phyloP scores from a whole-genome alignment of 1,140 invertebrate genomes.

The Calliphora vicina region DNA sequence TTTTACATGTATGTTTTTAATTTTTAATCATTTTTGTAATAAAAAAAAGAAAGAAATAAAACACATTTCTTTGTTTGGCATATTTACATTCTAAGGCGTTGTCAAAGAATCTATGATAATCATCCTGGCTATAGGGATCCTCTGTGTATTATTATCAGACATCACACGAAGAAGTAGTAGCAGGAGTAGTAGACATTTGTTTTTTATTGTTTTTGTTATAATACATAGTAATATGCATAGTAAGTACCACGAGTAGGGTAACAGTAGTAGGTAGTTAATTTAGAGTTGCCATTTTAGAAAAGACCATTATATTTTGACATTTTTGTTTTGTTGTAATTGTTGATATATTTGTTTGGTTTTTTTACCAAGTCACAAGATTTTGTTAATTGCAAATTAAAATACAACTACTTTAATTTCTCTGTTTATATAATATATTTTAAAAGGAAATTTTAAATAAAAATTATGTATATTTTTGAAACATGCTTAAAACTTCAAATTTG shows the following conservation, averaged over 20 bases:
- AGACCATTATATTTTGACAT: neutral
- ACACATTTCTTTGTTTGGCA: conserved; percentile 59
- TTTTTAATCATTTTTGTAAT: neutral
- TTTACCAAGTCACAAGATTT: no score
- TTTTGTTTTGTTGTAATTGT: neutral
- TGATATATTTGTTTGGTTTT: neutral
- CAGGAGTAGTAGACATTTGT: neutral
- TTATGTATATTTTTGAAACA: neutral
- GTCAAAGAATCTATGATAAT: conserved; percentile 80
- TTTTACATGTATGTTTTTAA: neutral
- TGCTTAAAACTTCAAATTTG: no score
- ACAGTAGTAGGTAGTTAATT: conserved; percentile 9
- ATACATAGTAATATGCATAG: no score
- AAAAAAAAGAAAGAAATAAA: no score
- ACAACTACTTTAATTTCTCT: neutral
- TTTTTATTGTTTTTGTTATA: no score
- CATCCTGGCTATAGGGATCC: conserved; percentile 70
- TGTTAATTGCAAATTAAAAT: neutral
- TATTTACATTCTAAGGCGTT: conserved; percentile 78
- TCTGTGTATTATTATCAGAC: conserved; percentile 39
- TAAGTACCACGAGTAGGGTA: conserved; percentile 1
- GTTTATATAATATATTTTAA: no score
- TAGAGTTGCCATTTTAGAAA: neutral
- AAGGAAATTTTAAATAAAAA: no score
- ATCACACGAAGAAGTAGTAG: conserved; percentile 22